Conservation (phyloP, 2,797 vertebrate species). For the Cyprinodon diabolis region DNA sequence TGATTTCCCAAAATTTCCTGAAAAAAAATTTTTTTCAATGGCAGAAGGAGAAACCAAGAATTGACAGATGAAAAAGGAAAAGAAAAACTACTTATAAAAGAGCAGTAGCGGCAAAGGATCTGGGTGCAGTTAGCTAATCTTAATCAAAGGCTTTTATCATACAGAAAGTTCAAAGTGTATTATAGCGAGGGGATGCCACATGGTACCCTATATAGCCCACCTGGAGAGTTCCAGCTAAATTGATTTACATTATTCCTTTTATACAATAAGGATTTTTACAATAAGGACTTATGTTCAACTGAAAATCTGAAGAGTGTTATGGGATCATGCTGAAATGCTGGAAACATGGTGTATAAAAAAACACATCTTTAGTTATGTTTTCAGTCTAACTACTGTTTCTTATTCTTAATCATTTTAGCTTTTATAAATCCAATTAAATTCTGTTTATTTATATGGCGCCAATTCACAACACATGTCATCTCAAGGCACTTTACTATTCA, state of each 20-base stretch:
- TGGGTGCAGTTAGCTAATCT: constrained; percentile 58
- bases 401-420: too few relatives aligned
- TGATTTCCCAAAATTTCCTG: neutral
- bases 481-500: too few relatives aligned
- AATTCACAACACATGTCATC: too few relatives aligned
- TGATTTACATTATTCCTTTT: constrained; percentile 58
- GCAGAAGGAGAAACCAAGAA: neutral
- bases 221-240: constrained; percentile 67
- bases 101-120: constrained; percentile 61
- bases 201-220: constrained; percentile 73
- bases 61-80: constrained; percentile 9
- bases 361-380: neutral
- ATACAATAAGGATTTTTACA: constrained; percentile 55
- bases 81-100: constrained; percentile 43
- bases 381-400: too few relatives aligned
- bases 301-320: constrained; percentile 59
- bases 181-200: constrained; percentile 77
- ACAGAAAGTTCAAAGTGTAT: constrained; percentile 75
- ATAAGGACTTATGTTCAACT: constrained; percentile 58
- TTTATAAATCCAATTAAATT: too few relatives aligned
- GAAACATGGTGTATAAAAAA: constrained; percentile 4
- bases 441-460: too few relatives aligned
- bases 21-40: neutral
- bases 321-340: constrained; percentile 4
- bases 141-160: constrained; percentile 62